phyloP scores from a whole-genome alignment of 2,797 vertebrate species.

The Sebastes wilsoni region DNA sequence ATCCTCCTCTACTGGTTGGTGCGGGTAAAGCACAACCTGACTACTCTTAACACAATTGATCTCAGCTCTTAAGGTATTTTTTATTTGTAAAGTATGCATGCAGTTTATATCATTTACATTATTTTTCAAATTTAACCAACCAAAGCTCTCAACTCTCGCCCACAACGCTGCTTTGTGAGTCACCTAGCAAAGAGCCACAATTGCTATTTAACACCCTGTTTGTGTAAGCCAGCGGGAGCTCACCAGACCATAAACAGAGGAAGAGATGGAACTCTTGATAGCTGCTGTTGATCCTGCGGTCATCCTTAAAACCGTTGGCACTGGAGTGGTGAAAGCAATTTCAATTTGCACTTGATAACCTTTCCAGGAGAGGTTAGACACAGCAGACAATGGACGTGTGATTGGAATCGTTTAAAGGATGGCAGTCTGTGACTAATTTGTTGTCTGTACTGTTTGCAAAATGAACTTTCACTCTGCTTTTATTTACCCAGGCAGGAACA shows the following conservation, averaged over 20 bases:
- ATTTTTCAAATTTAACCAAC: neutral
- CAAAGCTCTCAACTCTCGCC: neutral
- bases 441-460: neutral
- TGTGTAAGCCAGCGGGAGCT: slow-evolving; percentile 2
- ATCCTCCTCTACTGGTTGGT: slow-evolving; percentile 55
- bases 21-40: neutral
- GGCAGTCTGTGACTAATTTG: slow-evolving; percentile 1
- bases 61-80: neutral
- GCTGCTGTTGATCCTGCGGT: slow-evolving; percentile 23
- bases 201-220: slow-evolving; percentile 21
- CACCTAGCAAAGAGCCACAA: neutral
- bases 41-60: neutral
- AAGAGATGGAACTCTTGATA: slow-evolving; percentile 45
- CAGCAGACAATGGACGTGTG: slow-evolving; percentile 14
- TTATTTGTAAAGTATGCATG: neutral
- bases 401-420: slow-evolving; percentile 25
- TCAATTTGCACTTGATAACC: slow-evolving; percentile 48
- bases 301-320: slow-evolving; percentile 43
- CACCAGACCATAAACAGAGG: slow-evolving; percentile 37
- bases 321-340: slow-evolving; percentile 49
- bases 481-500: neutral
- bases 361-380: slow-evolving; percentile 27
- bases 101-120: neutral
- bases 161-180: slow-evolving; percentile 1
- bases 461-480: neutral